phyloP scores from a whole-genome alignment of 37 sponge, comb jelly and placozoan species.

The Aplysina aerophoba region DNA sequence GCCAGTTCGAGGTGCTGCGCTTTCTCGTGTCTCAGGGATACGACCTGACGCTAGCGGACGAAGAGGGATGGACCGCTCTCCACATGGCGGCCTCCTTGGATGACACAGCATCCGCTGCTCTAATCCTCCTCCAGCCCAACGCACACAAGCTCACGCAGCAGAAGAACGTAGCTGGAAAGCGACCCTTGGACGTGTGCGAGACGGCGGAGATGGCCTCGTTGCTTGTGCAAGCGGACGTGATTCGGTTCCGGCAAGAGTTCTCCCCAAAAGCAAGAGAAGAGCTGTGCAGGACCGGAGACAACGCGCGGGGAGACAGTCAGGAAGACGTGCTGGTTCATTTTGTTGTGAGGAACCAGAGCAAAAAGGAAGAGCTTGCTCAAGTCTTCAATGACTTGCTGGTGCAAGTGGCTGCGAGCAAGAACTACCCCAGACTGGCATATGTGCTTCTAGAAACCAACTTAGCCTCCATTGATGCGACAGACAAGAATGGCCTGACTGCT shows the following conservation, averaged over 20 bases:
- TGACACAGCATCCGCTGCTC: slow-evolving; percentile 59
- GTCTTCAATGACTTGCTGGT: slow-evolving; percentile 33
- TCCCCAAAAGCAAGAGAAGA: not conserved
- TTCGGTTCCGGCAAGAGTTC: not conserved
- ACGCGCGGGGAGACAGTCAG: not conserved
- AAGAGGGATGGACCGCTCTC: slow-evolving; percentile 68
- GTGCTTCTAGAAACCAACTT: slow-evolving; percentile 34
- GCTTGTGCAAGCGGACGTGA: slow-evolving; percentile 65
- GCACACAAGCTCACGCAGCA: slow-evolving; percentile 38
- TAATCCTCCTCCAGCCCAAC: slow-evolving; percentile 36
- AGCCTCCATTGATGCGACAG: slow-evolving; percentile 30
- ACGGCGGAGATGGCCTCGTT: slow-evolving; percentile 68
- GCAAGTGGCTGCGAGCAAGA: slow-evolving; percentile 73
- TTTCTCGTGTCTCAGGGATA: slow-evolving; percentile 58
- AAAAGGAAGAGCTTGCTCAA: slow-evolving; percentile 30
- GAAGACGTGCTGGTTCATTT: slow-evolving; percentile 9
- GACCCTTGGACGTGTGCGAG: slow-evolving; percentile 71
- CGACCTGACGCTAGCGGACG: slow-evolving; percentile 54
- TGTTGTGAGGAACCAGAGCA: not conserved
- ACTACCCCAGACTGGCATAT: slow-evolving; percentile 59
- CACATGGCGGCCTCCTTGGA: slow-evolving; percentile 77
- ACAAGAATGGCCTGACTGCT: slow-evolving; percentile 63
- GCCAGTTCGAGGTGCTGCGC: slow-evolving; percentile 47
- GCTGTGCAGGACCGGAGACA: not conserved
- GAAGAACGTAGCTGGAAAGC: slow-evolving; percentile 49